Evolutionary conservation across 2,113 vertebrate species (phyloP), one percentile per base, ranked within the genome.

Genomic region (Chaetura pelagica): DNA sequence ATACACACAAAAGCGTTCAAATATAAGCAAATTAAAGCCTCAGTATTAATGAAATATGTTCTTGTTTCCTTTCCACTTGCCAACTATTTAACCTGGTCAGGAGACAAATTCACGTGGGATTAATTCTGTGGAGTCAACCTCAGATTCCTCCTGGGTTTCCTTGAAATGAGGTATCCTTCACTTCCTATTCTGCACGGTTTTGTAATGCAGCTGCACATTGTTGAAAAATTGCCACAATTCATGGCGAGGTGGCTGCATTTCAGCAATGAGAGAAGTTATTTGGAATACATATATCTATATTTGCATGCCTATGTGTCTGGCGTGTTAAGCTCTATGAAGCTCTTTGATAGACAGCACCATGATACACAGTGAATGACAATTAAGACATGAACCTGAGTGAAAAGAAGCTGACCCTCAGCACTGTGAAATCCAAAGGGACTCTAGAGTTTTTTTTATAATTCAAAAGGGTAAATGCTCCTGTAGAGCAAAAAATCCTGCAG

Each of bases 161-260:
- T 94, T 94, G 86, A 85, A 81, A 86, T 77, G 74, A 96, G 63
- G 66, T 62, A 92, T 95, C 88, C 82, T 91, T 90, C 4, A 5
- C 92, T 94, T 97, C 90, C 87, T 71, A 64, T 62, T 48, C 76
- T 94, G 78, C 92, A 83, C 2, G 5, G 58, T 72, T 95, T 81
- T 89, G 63, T 77, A 88, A 87, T 85, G 88, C 95, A 95, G 92
- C 91, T 96, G 87, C 84, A 93, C 92, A 94, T 96, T 94, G 94
- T 96, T 96, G 91, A 97, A 96, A 91, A 97, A 81, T 29, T 96
- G 95, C 93, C 94, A 96, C 82, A 82, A 85, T 87, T 96, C 94
- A 89, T 91, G 94, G 80, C 46, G 4, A 87, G 83, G 83, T 93
- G 77, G 80, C 85, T 84, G 63, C 3, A 22, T 73, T 97, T 96